Evolutionary conservation across 1,140 invertebrate genomes (phyloP).

Genomic region (Ceratina japonica): DNA sequence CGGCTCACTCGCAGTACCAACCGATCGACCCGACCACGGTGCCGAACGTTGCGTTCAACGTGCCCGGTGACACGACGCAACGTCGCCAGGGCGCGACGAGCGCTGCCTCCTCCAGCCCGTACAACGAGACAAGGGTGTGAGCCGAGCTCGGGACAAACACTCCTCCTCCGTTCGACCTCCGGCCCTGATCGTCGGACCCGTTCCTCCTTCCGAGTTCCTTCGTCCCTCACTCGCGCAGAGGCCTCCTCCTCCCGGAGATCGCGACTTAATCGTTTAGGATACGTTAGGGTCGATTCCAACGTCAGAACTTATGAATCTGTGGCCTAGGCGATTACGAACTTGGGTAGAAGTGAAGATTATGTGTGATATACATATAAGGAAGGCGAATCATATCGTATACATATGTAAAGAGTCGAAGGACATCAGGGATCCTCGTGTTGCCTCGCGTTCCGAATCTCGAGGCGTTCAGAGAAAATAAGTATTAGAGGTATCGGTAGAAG

Average conservation of each 20-base stretch:
- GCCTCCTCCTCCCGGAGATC: background rate
- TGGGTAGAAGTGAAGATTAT: too few species aligned
- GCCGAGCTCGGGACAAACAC: slow-evolving; percentile 40
- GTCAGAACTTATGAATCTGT: too few species aligned
- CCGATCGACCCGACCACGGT: slow-evolving; percentile 70
- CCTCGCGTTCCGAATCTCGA: slow-evolving; percentile 1
- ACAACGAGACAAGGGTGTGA: slow-evolving; percentile 78
- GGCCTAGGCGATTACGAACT: too few species aligned
- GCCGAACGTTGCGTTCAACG: slow-evolving; percentile 76
- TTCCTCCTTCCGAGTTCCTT: background rate
- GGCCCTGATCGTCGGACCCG: background rate
- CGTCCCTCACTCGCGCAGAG: background rate
- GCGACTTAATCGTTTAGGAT: background rate
- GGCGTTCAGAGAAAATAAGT: too few species aligned
- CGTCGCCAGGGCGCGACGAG: slow-evolving; percentile 60
- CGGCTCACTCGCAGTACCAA: slow-evolving; percentile 52
- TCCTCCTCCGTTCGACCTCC: background rate
- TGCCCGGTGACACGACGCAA: slow-evolving; percentile 70
- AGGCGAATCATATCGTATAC: slow-evolving; percentile 4
- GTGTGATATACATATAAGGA: too few species aligned
- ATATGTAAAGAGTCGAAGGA: background rate
- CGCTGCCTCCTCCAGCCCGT: slow-evolving; percentile 68
- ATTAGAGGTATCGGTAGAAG: slow-evolving; percentile 9
- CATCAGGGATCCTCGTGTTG: slow-evolving; percentile 11
- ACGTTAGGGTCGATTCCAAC: background rate